Evolutionary conservation across 2,113 vertebrate genomes (phyloP), one percentile per base, ranked within the genome.

Genomic region (Scytalopus superciliaris): DNA sequence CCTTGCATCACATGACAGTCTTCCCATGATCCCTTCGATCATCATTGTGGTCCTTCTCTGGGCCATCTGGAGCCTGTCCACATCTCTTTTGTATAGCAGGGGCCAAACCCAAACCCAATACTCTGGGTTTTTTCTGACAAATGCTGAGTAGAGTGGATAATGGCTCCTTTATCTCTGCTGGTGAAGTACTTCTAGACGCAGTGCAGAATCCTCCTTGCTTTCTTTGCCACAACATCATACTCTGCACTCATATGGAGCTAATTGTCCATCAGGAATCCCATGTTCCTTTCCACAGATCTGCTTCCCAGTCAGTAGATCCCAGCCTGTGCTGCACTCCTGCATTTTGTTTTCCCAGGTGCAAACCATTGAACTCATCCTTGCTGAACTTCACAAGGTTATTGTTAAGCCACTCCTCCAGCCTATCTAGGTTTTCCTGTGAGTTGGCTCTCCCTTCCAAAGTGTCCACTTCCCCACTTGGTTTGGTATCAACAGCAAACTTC

Each of bases 341-440:
- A 53, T 39, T 27, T 28, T 40, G 23, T 88, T 80, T 64, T 53
- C 27, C 44, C 53, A 67, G 40, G 19, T 62, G 64, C 33, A 56
- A 35, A 22, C 67, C 33, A 33, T 5, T 49, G 84, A 47, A 39
- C 9, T 60, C 66, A 22, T 67, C 37, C 30, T 23, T 25, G 9
- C 1, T 69, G 42, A 91, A 52, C 15, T 63, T 57, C 60, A 27
- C 18, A 42, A 83, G 6, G 30, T 27, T 59, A 17, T 79, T 68
- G 13, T 52, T 53, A 69, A n/a, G 25, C 33, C 49, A 30, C 30
- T 49, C 14, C 33, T 68, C 30, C 37, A 84, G 37, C 15, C 14
- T 37, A 14, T 68, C 6, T n/a, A 37, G 37, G 21, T 31, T 21
- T 56, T 56, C 59, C 53, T 35, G 17, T 1, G 0, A 21, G 14